Percentiles rank a stretch among this genome's conserved stretches.
Conservation (phyloP, 2,888 invertebrate species). For the Epirrhoe alternata region DNA sequence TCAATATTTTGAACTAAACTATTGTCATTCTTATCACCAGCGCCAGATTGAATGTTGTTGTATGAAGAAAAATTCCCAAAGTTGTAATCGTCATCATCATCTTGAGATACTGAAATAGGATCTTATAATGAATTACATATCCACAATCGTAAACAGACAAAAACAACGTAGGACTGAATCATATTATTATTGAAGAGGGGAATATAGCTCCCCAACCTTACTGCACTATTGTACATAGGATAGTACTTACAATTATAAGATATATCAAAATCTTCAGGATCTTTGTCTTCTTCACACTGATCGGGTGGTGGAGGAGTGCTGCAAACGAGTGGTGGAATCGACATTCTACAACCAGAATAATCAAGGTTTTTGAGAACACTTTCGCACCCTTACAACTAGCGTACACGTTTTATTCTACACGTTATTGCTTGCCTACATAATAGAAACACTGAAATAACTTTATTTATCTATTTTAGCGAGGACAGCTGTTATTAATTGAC, state of each 20-base stretch:
- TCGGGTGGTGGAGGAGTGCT: conserved; percentile 88
- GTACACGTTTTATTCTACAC: conserved; percentile 30
- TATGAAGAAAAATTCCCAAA: conserved; percentile 69
- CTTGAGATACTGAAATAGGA: conserved; percentile 72
- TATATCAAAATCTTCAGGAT: conserved; percentile 78
- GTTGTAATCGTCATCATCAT: conserved; percentile 71
- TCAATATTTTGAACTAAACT: conserved; percentile 37
- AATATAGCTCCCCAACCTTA: not conserved
- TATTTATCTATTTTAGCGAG: conserved; percentile 45
- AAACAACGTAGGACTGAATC: not conserved
- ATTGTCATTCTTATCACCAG: conserved; percentile 41
- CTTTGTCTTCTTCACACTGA: conserved; percentile 87
- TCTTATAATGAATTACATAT: conserved; percentile 10
- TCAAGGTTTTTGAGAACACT: conserved; percentile 48
- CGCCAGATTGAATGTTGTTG: conserved; percentile 56
- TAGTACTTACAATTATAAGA: conserved; percentile 71
- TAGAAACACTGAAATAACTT: conserved; percentile 23
- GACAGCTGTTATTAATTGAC: conserved; percentile 80
- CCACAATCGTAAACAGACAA: not conserved
- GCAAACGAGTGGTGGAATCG: conserved; percentile 88
- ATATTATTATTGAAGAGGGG: not conserved
- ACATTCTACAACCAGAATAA: conserved; percentile 72
- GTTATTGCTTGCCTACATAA: conserved; percentile 34
- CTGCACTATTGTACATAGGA: not conserved
- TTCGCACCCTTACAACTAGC: conserved; percentile 37